Evolutionary conservation across 2,888 invertebrate species (phyloP).

Genomic region (Chorisops tibialis): DNA sequence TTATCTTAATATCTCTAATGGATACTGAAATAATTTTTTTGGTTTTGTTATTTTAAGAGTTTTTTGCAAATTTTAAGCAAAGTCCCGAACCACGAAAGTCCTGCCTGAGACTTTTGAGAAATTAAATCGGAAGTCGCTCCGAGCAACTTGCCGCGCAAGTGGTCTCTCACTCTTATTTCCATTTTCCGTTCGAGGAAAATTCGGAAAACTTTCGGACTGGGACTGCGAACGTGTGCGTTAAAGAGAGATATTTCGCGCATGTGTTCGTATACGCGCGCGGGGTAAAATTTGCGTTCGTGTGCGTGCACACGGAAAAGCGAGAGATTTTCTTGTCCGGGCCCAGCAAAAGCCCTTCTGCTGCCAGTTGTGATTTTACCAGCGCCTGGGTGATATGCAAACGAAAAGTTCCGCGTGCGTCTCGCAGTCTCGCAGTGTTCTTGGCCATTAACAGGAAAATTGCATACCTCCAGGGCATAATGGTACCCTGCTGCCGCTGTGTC

Average conservation of each 20-base stretch:
- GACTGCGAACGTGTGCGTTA: too few species aligned
- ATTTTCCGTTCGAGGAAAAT: too few species aligned
- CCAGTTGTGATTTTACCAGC: constrained; percentile 21
- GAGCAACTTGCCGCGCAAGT: too few species aligned
- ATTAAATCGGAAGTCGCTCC: too few species aligned
- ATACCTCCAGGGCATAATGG: constrained; percentile 3
- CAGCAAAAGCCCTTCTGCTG: neutral
- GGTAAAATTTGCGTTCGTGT: too few species aligned
- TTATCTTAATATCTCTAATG: too few species aligned
- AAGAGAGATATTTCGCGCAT: neutral
- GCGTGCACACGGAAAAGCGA: neutral
- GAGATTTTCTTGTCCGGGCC: constrained; percentile 20
- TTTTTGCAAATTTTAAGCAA: neutral
- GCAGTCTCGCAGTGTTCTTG: constrained; percentile 2
- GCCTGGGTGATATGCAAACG: constrained; percentile 18
- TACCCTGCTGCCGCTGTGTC: too few species aligned
- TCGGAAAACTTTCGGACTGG: too few species aligned
- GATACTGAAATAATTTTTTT: too few species aligned
- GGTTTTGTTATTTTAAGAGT: neutral
- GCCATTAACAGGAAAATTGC: neutral
- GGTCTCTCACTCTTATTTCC: too few species aligned
- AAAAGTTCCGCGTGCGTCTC: too few species aligned
- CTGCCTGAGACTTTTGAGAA: too few species aligned
- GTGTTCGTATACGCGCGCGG: neutral
- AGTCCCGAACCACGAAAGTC: neutral